Evolutionary conservation across 2,113 vertebrate species (phyloP).

Genomic region (Perccottus glenii): DNA sequence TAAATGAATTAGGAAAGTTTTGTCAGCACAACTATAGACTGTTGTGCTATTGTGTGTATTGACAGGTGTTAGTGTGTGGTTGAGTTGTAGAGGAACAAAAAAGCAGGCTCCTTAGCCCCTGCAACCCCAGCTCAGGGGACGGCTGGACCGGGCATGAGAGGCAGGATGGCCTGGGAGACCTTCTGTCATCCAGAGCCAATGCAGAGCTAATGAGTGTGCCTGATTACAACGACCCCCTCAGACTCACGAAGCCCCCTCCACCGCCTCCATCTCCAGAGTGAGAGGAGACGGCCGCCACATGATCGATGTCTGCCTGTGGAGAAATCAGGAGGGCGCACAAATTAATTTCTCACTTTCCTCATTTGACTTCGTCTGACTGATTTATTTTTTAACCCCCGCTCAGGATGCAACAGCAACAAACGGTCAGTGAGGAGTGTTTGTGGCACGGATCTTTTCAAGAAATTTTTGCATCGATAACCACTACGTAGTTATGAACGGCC

Average conservation of each 20-base stretch:
- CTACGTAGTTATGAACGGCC: no score
- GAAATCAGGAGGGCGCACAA: constrained; percentile 79
- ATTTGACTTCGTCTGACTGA: constrained; percentile 76
- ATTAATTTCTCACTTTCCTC: constrained; percentile 82
- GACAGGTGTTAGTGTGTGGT: constrained; percentile 47
- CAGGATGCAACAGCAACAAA: constrained; percentile 49
- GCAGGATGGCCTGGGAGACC: constrained; percentile 67
- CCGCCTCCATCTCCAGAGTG: constrained; percentile 67
- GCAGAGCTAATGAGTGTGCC: constrained; percentile 75
- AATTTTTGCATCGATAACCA: not conserved
- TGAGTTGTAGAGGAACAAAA: constrained; percentile 41
- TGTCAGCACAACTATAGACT: constrained; percentile 11
- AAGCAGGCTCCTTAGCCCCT: constrained; percentile 45
- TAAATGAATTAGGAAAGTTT: not conserved
- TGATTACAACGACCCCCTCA: constrained; percentile 78
- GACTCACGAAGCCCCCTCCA: constrained; percentile 65
- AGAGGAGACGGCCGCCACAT: constrained; percentile 70
- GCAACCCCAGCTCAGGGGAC: constrained; percentile 60
- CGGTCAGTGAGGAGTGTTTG: constrained; percentile 48
- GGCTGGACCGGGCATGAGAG: constrained; percentile 67
- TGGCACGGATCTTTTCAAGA: constrained; percentile 18
- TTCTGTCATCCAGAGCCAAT: constrained; percentile 76
- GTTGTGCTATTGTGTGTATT: constrained; percentile 48
- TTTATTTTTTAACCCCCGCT: constrained; percentile 69
- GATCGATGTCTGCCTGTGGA: constrained; percentile 81